These are phyloP conservation scores for Lates japonicus DNA, from an alignment of 2,797 vertebrate genomes.

Conservation along the genomic window DNA sequence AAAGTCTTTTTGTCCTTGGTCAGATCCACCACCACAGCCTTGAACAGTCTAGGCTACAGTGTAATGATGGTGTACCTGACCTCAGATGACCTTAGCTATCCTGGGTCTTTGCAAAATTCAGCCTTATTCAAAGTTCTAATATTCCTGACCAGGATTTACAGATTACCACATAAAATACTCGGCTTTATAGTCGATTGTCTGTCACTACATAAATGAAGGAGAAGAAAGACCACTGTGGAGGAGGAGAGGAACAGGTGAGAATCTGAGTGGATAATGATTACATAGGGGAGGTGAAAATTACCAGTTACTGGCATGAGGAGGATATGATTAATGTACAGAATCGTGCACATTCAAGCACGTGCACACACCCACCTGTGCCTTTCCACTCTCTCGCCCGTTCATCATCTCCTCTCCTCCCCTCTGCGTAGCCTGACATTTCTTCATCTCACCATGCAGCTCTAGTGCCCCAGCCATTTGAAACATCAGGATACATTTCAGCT, in stretches of 20 bases:
- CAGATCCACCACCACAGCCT: background rate
- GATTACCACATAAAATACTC: constrained; percentile 6
- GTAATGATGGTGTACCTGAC: background rate
- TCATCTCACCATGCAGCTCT: constrained; percentile 65
- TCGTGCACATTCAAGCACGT: constrained; percentile 31
- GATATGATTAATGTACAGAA: constrained; percentile 67
- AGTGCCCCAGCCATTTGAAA: constrained; percentile 76
- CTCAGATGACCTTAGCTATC: background rate
- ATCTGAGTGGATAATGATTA: constrained; percentile 67
- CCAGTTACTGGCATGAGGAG: constrained; percentile 57
- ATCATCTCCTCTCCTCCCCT: constrained; percentile 51
- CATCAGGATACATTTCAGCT: constrained; percentile 79
- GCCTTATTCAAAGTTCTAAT: background rate
- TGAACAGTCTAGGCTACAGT: too few relatives aligned
- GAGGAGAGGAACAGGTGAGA: constrained; percentile 36
- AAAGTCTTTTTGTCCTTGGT: too few relatives aligned
- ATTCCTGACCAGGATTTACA: background rate
- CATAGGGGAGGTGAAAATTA: constrained; percentile 54
- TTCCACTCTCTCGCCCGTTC: constrained; percentile 55
- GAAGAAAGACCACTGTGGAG: constrained; percentile 10
- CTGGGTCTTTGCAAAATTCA: background rate
- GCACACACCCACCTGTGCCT: constrained; percentile 42
- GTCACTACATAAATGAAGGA: constrained; percentile 1
- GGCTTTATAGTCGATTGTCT: background rate
- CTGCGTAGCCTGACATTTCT: constrained; percentile 66